Percentiles rank a stretch among this genome's conserved stretches.
phyloP scores from a whole-genome alignment of 2,888 invertebrate species.

The Oasisia sp. region DNA sequence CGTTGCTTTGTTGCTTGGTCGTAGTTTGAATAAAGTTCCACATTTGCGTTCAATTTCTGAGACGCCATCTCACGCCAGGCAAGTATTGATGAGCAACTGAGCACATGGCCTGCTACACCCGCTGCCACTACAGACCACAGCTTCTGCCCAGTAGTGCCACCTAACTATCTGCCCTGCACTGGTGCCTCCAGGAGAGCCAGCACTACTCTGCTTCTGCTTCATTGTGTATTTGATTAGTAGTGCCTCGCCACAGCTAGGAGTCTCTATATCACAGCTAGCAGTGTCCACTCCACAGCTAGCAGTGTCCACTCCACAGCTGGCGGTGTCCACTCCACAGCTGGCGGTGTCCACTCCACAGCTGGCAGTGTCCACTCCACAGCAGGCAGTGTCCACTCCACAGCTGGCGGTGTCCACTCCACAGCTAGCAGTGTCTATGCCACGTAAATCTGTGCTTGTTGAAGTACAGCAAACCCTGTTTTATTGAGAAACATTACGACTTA shows the following conservation, averaged over 20 bases:
- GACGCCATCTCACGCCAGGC: conserved; percentile 13
- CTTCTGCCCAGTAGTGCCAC: neutral
- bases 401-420: neutral
- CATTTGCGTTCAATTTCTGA: conserved; percentile 17
- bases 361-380: too few relatives aligned
- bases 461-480: too few relatives aligned
- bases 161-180: neutral
- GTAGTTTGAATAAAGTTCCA: conserved; percentile 10
- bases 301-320: too few relatives aligned
- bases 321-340: neutral
- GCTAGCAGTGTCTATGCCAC: too few relatives aligned
- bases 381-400: neutral
- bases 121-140: neutral
- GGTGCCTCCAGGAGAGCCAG: neutral
- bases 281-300: too few relatives aligned
- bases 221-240: neutral
- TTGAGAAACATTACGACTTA: too few relatives aligned
- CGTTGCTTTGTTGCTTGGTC: conserved; percentile 12
- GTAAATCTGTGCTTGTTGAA: too few relatives aligned
- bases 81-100: neutral
- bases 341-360: too few relatives aligned
- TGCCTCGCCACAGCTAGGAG: neutral
- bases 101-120: neutral
- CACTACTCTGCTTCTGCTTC: neutral
- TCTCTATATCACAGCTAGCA: too few relatives aligned